Evolutionary conservation across 2,113 vertebrate genomes (phyloP).

Genomic region (Ascaphus truei): DNA sequence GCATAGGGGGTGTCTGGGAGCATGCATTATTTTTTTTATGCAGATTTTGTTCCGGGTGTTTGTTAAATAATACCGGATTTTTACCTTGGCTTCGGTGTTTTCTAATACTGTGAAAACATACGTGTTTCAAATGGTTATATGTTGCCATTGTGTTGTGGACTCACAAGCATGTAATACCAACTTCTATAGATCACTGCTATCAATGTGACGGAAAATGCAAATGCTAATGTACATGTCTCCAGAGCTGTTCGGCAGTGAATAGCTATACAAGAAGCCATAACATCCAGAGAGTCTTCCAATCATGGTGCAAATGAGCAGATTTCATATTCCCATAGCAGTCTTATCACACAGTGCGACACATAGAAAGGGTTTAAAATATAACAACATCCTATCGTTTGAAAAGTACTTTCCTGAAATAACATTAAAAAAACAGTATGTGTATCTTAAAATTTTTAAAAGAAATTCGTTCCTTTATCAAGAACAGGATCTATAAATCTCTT

Average conservation of each 20-base stretch:
- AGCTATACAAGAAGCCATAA: too few relatives aligned
- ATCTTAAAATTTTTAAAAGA: too few relatives aligned
- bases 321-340: neutral
- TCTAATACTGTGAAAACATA: constrained; percentile 78
- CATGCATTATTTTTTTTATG: too few relatives aligned
- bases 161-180: constrained; percentile 61
- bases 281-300: neutral
- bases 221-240: constrained; percentile 42
- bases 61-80: too few relatives aligned
- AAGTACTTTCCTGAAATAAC: too few relatives aligned
- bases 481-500: too few relatives aligned
- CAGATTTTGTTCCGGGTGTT: too few relatives aligned
- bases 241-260: neutral
- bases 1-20: too few relatives aligned
- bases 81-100: too few relatives aligned
- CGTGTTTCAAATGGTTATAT: constrained; percentile 71
- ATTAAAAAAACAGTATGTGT: too few relatives aligned
- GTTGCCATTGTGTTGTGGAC: constrained; percentile 69
- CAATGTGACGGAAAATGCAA: constrained; percentile 49
- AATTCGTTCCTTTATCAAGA: too few relatives aligned
- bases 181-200: constrained; percentile 40
- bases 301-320: neutral
- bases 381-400: too few relatives aligned
- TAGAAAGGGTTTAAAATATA: neutral
- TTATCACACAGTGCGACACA: neutral